A percentile compares a stretch with the other conserved stretches of the same genome.
Conservation (phyloP, 2,113 vertebrate genomes). For the Hepsetus odoe region DNA sequence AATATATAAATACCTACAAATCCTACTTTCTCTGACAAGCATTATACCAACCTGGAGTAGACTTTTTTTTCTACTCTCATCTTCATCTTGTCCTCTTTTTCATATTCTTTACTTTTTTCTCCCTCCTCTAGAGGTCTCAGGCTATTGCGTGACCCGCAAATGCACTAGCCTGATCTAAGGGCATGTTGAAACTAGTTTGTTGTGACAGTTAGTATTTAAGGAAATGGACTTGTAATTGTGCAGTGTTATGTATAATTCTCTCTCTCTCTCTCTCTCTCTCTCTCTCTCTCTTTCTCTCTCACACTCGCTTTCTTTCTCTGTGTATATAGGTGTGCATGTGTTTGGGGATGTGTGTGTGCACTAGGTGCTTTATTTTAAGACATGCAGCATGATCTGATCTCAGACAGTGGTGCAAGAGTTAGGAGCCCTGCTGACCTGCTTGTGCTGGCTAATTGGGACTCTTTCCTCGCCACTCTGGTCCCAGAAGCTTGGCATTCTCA, state of each 20-base stretch:
- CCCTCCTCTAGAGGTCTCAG: constrained; percentile 22
- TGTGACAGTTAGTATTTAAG: constrained; percentile 69
- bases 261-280: constrained; percentile 13
- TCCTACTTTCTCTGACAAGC: neutral
- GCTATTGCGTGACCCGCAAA: constrained; percentile 54
- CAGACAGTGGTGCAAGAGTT: constrained; percentile 43
- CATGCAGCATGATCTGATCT: constrained; percentile 57
- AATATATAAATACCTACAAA: neutral
- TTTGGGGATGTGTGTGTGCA: constrained; percentile 49
- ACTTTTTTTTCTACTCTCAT: neutral
- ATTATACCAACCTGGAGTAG: neutral
- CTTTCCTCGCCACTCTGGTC: constrained; percentile 56
- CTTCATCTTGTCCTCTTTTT: constrained; percentile 1
- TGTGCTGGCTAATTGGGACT: constrained; percentile 63
- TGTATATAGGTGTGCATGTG: constrained; percentile 11
- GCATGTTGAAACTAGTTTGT: constrained; percentile 64
- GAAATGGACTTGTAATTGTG: constrained; percentile 63
- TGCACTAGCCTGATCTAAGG: constrained; percentile 48
- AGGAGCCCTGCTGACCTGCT: constrained; percentile 61
- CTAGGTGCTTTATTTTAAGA: constrained; percentile 45
- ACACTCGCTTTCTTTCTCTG: neutral
- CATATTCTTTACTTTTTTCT: neutral
- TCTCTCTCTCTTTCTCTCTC: neutral
- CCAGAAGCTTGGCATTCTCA: constrained; percentile 55
- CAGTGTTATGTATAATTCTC: constrained; percentile 24